Evolutionary conservation across 2,113 vertebrate genomes (phyloP).

Genomic region (Orthochromis indermauri): DNA sequence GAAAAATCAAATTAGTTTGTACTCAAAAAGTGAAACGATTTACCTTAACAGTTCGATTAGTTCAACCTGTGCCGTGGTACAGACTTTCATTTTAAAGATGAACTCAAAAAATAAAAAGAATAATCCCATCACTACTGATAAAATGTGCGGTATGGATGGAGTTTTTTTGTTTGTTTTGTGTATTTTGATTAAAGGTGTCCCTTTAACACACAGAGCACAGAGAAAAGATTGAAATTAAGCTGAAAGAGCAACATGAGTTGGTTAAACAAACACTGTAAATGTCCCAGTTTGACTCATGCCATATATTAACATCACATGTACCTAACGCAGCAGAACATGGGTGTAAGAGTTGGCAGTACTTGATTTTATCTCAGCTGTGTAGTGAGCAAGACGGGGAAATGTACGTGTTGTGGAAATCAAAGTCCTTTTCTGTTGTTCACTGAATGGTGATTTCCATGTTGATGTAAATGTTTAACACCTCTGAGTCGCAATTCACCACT

Average conservation of each 20-base stretch:
- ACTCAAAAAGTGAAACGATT: neutral
- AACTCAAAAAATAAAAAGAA: neutral
- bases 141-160: neutral
- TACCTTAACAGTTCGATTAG: neutral
- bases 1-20: neutral
- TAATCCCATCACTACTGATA: neutral
- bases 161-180: neutral
- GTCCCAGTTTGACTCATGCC: neutral
- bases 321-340: neutral
- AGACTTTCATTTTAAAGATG: neutral
- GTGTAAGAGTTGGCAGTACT: neutral
- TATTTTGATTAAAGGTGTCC: neutral
- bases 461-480: neutral
- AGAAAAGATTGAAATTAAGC: neutral
- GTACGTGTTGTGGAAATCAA: neutral
- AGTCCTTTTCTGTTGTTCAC: neutral
- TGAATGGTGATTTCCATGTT: neutral
- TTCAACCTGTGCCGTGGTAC: neutral
- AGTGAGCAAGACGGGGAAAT: neutral
- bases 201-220: neutral
- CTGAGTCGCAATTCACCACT: slow-evolving; percentile 30
- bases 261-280: neutral
- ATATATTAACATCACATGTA: neutral
- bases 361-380: neutral
- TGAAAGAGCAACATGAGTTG: neutral